Evolutionary conservation across 2,888 invertebrate genomes (phyloP).

Genomic region (Podabrus alpinus): DNA sequence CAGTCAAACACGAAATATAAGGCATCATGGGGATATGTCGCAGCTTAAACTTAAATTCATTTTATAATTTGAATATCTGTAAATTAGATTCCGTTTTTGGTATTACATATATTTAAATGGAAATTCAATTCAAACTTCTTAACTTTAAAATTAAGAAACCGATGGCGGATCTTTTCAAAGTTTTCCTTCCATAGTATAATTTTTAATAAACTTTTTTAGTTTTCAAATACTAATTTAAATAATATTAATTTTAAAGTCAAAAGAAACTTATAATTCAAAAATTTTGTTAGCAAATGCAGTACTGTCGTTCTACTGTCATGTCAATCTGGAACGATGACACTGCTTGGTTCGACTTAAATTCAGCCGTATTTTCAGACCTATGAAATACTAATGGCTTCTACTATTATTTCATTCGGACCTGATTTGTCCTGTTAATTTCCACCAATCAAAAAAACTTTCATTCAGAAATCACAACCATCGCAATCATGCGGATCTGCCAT

Average conservation of each 20-base stretch:
- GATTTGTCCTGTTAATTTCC: no score
- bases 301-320: not conserved
- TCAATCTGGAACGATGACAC: not conserved
- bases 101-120: slow-evolving; percentile 9
- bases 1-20: slow-evolving; percentile 1
- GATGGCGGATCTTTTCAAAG: not conserved
- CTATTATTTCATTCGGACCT: no score
- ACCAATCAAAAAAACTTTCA: no score
- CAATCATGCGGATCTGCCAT: no score
- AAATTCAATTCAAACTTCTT: slow-evolving; percentile 4
- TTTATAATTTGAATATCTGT: slow-evolving; percentile 13
- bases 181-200: not conserved
- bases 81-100: slow-evolving; percentile 8
- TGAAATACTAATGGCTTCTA: no score
- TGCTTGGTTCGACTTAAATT: not conserved
- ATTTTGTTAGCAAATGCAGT: not conserved
- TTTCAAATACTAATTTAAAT: not conserved
- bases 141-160: slow-evolving; percentile 2
- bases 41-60: slow-evolving; percentile 2
- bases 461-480: no score
- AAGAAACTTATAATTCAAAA: not conserved
- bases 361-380: not conserved
- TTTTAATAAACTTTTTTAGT: not conserved
- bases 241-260: not conserved
- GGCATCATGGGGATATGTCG: not conserved